Evolutionary conservation across 2,888 invertebrate species (phyloP).

Genomic region (Smittia sp.): DNA sequence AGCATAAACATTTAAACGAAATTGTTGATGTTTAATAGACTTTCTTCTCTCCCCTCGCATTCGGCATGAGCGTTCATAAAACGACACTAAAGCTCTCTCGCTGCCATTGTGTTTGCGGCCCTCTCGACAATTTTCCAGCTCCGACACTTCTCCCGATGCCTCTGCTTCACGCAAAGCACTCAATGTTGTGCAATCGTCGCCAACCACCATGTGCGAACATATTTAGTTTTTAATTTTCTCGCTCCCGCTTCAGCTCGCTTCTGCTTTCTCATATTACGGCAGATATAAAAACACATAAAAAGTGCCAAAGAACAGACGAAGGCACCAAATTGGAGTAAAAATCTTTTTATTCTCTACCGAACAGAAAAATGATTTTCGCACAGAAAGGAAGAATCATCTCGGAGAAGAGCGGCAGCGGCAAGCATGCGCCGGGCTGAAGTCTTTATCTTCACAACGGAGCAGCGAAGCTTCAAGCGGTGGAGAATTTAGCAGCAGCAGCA

Average conservation of each 20-base stretch:
- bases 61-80: background rate
- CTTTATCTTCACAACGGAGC: background rate
- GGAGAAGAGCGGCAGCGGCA: background rate
- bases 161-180: no score
- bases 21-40: conserved; percentile 2
- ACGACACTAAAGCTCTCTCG: background rate
- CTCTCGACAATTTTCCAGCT: no score
- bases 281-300: background rate
- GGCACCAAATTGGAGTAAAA: background rate
- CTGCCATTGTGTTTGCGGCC: background rate
- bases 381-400: background rate
- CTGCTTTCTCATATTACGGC: no score
- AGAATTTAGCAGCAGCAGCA: conserved; percentile 8
- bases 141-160: no score
- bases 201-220: no score
- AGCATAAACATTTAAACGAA: conserved; percentile 6
- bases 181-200: no score
- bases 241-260: no score
- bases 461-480: conserved; percentile 23
- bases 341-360: background rate
- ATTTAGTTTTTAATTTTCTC: no score
- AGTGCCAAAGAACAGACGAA: background rate
- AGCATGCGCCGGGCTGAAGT: background rate
- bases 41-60: background rate
- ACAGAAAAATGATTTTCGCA: background rate